Conservation (phyloP, 30 jellyfish, hydroid and myxozoan genomes). For the Chrysaora quinquecirrha region DNA sequence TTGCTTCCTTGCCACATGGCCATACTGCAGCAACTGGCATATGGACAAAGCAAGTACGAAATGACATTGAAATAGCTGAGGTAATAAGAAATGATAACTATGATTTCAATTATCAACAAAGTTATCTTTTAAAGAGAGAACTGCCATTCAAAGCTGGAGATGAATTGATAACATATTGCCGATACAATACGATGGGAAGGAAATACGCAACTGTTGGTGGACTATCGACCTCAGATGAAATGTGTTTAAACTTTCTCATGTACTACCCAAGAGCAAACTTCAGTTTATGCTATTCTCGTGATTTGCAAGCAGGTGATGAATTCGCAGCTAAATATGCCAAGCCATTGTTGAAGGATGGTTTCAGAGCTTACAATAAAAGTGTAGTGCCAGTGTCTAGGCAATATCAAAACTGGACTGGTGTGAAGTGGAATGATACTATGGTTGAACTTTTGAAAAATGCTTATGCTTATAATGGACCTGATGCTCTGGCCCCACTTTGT, state of each 20-base stretch:
- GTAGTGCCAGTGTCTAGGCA: neutral
- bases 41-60: constrained; percentile 55
- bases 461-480: neutral
- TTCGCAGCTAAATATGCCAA: neutral
- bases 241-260: neutral
- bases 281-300: neutral
- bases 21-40: constrained; percentile 60
- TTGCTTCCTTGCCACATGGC: constrained; percentile 72
- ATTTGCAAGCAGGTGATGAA: neutral
- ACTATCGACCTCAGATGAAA: neutral
- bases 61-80: constrained; percentile 58
- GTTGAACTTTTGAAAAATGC: neutral
- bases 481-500: neutral
- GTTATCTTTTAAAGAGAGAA: neutral
- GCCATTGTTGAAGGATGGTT: too few species aligned
- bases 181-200: constrained; percentile 42
- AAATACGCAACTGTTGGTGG: constrained; percentile 21
- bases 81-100: constrained; percentile 44
- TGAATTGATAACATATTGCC: constrained; percentile 48
- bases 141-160: constrained; percentile 26
- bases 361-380: neutral
- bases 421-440: neutral
- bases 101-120: too few species aligned
- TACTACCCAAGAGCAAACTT: neutral
- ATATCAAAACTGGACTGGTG: neutral